Base-by-base conservation (phyloP, 1,140 invertebrate genomes). In the Latrodectus geometricus region DNA sequence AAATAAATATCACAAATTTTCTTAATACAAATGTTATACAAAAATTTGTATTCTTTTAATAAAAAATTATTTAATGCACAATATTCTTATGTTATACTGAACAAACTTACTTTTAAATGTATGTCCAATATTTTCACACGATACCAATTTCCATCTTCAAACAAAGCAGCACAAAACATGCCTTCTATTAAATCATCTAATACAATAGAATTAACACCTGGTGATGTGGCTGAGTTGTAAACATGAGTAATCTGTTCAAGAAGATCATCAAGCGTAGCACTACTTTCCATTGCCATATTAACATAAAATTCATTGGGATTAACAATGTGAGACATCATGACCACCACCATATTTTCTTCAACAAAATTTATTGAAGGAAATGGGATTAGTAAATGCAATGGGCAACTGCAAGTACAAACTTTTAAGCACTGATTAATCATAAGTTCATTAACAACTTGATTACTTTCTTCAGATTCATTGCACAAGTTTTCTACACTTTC, bases 251-350 rank as follows among this genome's bases (percentile, higher is more conserved):
- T 87, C 75, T 80, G 54, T 23, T 80, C 76, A n/a, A 35, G 54
- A 20, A 87, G 72, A 0, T 75, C 77, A 75, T 87, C 85, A 52
- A 87, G 75, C 35, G 12, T 68, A 11, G 54, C 54, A 66, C 54
- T 74, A 49, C 61, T 21, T 17, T 74, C 48, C 78, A 80, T 80
- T 23, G 77, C 70, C 48, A 81, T 49, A 54, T 87, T 87, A 11
- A 80, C 72, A 87, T 80, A 87, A 75, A 87, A 87, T 11, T 87
- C 85, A 87, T 54, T 74, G 15, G 85, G 85, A 75, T 17, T 52
- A 17, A 54, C 20, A 52, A 87, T 87, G 23, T 68, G 49, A 8
- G 77, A 80, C 11, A 87, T 9, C 85, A 87, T 80, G 0, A 87
- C 78, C n/a, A 87, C 5, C 77, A 87, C 73, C 52, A 52, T 68